Conservation (phyloP, 1,140 invertebrate species). For the Magallana ariakensis region DNA sequence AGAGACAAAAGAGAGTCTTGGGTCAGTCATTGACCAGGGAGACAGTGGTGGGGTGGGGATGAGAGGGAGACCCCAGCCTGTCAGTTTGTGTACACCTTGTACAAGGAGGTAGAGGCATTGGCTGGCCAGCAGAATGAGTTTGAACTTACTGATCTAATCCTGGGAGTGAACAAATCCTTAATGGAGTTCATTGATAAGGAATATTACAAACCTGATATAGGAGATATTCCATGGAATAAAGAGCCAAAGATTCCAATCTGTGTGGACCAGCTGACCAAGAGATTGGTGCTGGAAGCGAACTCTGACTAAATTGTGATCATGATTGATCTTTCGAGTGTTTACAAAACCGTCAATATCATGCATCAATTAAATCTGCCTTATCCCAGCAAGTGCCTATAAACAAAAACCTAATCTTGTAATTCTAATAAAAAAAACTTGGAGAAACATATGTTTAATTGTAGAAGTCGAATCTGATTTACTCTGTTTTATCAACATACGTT, state of each 20-base stretch:
- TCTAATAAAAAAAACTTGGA: too few relatives aligned
- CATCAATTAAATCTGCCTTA: too few relatives aligned
- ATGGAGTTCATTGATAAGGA: not conserved
- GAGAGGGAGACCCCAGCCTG: not conserved
- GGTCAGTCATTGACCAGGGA: not conserved
- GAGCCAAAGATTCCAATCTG: not conserved
- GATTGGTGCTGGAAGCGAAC: not conserved
- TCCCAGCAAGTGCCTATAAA: too few relatives aligned
- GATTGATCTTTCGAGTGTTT: too few relatives aligned
- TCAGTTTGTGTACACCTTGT: not conserved
- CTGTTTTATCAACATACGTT: too few relatives aligned
- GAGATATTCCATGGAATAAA: not conserved
- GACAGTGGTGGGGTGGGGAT: not conserved
- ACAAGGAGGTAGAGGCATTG: not conserved
- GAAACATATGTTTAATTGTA: too few relatives aligned
- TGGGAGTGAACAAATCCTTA: not conserved
- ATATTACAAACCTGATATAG: not conserved
- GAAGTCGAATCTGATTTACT: too few relatives aligned
- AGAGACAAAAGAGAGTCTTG: not conserved
- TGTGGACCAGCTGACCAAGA: slow-evolving; percentile 11
- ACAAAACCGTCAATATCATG: too few relatives aligned
- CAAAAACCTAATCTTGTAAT: too few relatives aligned
- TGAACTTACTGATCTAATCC: not conserved
- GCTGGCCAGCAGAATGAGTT: not conserved
- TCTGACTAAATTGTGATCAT: too few relatives aligned